Base-by-base conservation (phyloP, 2,113 vertebrate genomes). In the Chaetops frenatus region DNA sequence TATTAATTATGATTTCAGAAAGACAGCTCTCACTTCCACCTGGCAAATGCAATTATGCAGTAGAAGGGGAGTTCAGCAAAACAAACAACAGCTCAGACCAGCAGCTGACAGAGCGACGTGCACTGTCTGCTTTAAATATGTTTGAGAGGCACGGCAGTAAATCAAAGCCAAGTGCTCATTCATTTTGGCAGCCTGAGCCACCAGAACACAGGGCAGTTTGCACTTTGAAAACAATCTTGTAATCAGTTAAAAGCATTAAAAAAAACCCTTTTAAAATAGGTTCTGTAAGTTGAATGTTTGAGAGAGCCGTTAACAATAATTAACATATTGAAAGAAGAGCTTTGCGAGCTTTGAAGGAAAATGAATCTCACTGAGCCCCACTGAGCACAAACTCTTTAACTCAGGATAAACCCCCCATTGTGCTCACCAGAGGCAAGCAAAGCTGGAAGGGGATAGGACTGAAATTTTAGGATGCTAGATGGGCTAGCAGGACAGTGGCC, bases 1-100 rank as follows among this genome's bases (percentile, higher is more conserved):
- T 28, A 78, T 93, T 90, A 95, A 78, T 85, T 77, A 38, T 50
- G 20, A 90, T 93, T 94, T 94, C 64, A 92, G 29, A 72, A 61
- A 77, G 81, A 69, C 85, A 94, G 71, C 64, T 82, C 64, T 94
- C 67, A 50, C 72, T 87, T 87, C 62, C 79, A 93, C 81, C 79
- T 86, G 64, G 74, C 62, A 95, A 95, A 82, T 40, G 71, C 71
- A 93, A 81, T 89, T 85, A 87, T 66, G 79, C 71, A 69, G 77
- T 15, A 44, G 66, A 92, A 82, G 53, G 0, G 2, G 38, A 80
- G 71, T 80, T 88, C 58, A 76, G 73, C 66, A 95, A 91, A 94
- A 90, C 36, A 85, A 94, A 93, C 74, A 94, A 50, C 71, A 86
- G 67, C 47, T 92, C 91, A 83, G 76, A 35, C 47, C 67, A 54